phyloP scores from a whole-genome alignment of 1,140 invertebrate species.

The Brachionus koreanus region DNA sequence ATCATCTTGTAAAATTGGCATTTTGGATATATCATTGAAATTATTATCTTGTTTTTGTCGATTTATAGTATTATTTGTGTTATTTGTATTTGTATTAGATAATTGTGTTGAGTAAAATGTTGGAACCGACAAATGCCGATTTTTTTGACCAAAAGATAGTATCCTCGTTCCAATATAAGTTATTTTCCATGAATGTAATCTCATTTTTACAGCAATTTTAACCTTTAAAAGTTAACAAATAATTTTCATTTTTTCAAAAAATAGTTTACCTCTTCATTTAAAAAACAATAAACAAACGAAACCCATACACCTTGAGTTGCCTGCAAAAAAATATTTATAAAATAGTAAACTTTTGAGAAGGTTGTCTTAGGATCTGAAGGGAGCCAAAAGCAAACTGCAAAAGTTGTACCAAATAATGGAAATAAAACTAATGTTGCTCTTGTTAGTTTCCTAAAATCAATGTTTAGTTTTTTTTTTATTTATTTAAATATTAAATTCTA shows the following conservation, averaged over 20 bases:
- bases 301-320: conserved; percentile 60
- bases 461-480: not conserved
- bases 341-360: conserved; percentile 6
- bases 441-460: conserved; percentile 59
- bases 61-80: not conserved
- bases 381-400: conserved; percentile 60
- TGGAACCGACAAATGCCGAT: conserved; percentile 14
- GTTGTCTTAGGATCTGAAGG: not conserved
- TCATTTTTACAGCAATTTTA: conserved; percentile 24
- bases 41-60: not conserved
- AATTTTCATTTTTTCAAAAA: not conserved
- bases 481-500: not conserved
- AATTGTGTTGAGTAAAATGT: conserved; percentile 39
- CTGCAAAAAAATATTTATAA: conserved; percentile 43
- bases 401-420: conserved; percentile 63
- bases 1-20: conserved; percentile 24
- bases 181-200: conserved; percentile 33
- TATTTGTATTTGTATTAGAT: conserved; percentile 27
- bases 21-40: not conserved
- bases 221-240: not conserved
- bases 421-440: conserved; percentile 63
- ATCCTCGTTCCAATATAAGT: conserved; percentile 9
- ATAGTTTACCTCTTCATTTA: conserved; percentile 59
- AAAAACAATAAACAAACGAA: conserved; percentile 61
- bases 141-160: not conserved